A percentile compares a stretch with the other conserved stretches of the same genome.
phyloP scores from a whole-genome alignment of 2,113 vertebrate species.

The Etheostoma spectabile region DNA sequence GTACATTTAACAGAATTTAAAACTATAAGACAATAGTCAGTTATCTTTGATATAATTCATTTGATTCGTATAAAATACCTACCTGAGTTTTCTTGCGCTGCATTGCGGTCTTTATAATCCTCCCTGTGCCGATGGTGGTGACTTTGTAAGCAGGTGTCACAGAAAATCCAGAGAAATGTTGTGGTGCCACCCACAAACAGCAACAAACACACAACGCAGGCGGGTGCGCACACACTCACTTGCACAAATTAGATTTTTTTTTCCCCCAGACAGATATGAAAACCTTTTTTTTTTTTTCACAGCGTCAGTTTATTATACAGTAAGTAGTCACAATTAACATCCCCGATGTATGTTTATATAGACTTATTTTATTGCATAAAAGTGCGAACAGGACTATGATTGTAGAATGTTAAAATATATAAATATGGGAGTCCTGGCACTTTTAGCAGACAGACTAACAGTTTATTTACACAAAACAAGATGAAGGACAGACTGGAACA shows the following conservation, averaged over 20 bases:
- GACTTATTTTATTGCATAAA: neutral
- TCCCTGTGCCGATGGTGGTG: conserved; percentile 1
- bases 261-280: neutral
- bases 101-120: neutral
- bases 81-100: conserved; percentile 26
- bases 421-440: conserved; percentile 61
- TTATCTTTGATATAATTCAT: too few relatives aligned
- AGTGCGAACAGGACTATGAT: neutral
- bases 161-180: conserved; percentile 4
- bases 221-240: neutral
- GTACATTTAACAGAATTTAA: neutral
- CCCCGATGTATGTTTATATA: neutral
- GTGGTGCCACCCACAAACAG: conserved; percentile 26
- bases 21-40: neutral
- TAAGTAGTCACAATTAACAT: neutral
- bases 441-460: neutral
- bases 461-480: conserved; percentile 76
- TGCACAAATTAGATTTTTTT: too few relatives aligned
- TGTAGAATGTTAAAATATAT: conserved; percentile 67
- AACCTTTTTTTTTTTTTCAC: neutral
- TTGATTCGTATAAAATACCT: conserved; percentile 18
- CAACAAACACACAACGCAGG: conserved; percentile 13
- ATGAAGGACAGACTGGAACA: neutral
- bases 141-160: conserved; percentile 19
- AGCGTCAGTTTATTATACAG: neutral